Conservation (phyloP, 2,888 invertebrate genomes). For the Alentia gelatinosa region DNA sequence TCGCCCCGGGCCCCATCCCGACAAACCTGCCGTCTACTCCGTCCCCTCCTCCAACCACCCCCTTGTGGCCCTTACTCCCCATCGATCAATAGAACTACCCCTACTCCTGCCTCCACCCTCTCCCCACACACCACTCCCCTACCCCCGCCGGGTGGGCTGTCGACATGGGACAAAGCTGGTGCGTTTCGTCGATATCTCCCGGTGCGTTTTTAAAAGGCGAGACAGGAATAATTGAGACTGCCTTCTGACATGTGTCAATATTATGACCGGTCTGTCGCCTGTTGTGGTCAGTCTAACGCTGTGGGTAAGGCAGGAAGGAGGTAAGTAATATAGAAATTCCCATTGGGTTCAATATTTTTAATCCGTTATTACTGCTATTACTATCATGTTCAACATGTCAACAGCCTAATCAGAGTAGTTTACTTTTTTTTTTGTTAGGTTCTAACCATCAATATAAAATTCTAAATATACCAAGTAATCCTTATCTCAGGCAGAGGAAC, state of each 20-base stretch:
- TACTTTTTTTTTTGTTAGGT: too few species aligned
- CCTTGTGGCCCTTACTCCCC: background rate
- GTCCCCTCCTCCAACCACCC: background rate
- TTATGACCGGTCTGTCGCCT: background rate
- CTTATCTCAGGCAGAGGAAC: background rate
- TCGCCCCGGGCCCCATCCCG: background rate
- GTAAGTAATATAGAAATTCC: too few species aligned
- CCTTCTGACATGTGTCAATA: constrained; percentile 11
- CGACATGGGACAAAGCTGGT: background rate
- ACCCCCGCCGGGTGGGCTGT: background rate
- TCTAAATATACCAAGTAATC: too few species aligned
- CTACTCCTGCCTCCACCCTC: background rate
- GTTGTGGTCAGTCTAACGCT: background rate
- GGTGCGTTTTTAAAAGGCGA: background rate
- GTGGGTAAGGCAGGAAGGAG: too few species aligned
- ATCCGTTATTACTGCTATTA: too few species aligned
- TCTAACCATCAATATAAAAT: too few species aligned
- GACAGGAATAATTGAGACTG: constrained; percentile 16
- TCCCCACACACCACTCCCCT: background rate
- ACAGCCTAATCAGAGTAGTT: too few species aligned
- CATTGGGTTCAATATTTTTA: too few species aligned
- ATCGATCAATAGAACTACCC: background rate
- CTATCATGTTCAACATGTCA: too few species aligned
- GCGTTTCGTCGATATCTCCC: background rate
- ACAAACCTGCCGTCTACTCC: background rate